These are phyloP conservation scores for Pollenia amentaria DNA, from an alignment of 2,888 invertebrate genomes.

Conservation along the genomic window DNA sequence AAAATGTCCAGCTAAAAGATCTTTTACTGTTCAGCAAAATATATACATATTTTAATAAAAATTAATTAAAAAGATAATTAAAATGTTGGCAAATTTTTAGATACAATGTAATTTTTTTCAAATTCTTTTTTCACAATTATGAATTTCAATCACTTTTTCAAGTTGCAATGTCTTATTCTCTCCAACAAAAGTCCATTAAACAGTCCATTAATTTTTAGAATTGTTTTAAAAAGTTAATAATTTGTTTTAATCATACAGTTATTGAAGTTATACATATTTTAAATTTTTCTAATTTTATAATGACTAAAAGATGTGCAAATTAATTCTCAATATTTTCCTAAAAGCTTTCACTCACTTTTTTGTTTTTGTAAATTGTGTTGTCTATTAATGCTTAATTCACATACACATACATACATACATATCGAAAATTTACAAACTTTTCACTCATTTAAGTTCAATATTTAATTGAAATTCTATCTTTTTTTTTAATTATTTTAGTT, in stretches of 20 bases:
- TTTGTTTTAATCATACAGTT: background rate
- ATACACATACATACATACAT: background rate
- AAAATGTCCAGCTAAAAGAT: conserved; percentile 41
- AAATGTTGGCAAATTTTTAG: conserved; percentile 30
- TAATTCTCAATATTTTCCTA: conserved; percentile 38
- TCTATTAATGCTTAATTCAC: background rate
- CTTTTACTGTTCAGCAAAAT: conserved; percentile 2
- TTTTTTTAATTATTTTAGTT: conserved; percentile 29
- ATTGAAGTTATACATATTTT: background rate
- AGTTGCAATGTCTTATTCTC: background rate
- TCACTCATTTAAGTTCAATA: conserved; percentile 10
- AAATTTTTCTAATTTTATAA: conserved; percentile 11
- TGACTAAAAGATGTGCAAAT: conserved; percentile 17
- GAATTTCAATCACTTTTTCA: conserved; percentile 9
- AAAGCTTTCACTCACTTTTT: conserved; percentile 64
- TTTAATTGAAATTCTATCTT: conserved; percentile 44
- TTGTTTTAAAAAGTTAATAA: background rate
- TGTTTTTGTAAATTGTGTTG: conserved; percentile 43
- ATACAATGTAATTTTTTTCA: background rate
- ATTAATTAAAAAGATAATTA: background rate
- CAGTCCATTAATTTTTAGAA: background rate
- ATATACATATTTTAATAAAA: background rate
- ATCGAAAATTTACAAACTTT: background rate
- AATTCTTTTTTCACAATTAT: conserved; percentile 4
- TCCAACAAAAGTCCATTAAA: conserved; percentile 30